A percentile compares a stretch with the other conserved stretches of the same genome.
Conservation (phyloP, 2,888 invertebrate genomes). For the Drosophila parthenogenetica region DNA sequence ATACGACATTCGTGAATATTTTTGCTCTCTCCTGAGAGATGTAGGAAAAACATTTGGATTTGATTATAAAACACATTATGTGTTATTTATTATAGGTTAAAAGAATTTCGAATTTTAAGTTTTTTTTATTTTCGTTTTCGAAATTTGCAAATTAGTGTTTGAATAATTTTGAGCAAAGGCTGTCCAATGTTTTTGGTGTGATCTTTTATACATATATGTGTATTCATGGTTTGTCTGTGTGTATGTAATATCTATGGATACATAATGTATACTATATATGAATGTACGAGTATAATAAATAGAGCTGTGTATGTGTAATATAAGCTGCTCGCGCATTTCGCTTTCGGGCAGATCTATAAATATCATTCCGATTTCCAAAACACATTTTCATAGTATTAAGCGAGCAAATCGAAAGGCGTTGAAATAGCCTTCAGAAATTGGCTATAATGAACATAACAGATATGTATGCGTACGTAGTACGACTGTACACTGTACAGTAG, state of each 20-base stretch:
- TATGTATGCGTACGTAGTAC: conserved; percentile 1
- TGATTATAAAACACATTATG: conserved; percentile 18
- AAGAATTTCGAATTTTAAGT: conserved; percentile 5
- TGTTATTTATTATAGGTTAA: conserved; percentile 5
- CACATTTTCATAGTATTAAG: conserved; percentile 54
- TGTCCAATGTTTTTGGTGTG: conserved; percentile 2
- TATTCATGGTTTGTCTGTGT: conserved; percentile 8
- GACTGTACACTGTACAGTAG: conserved; percentile 9
- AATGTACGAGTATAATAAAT: conserved; percentile 13
- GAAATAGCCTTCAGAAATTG: conserved; percentile 37
- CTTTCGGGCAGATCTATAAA: conserved; percentile 70
- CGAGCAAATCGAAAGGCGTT: conserved; percentile 26
- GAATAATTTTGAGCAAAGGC: conserved; percentile 12
- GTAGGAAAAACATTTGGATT: conserved; percentile 1
- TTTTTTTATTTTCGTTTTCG: neutral
- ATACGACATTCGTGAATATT: conserved; percentile 10
- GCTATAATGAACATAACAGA: conserved; percentile 24
- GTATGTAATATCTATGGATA: conserved; percentile 17
- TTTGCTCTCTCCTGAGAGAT: neutral
- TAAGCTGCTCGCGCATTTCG: conserved; percentile 82
- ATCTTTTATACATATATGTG: conserved; percentile 3
- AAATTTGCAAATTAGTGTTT: conserved; percentile 20
- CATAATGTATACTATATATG: conserved; percentile 18
- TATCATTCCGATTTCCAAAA: conserved; percentile 75
- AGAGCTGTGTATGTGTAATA: conserved; percentile 65